phyloP scores from a whole-genome alignment of 2,113 vertebrate species.

The Sminthopsis crassicaudata region DNA sequence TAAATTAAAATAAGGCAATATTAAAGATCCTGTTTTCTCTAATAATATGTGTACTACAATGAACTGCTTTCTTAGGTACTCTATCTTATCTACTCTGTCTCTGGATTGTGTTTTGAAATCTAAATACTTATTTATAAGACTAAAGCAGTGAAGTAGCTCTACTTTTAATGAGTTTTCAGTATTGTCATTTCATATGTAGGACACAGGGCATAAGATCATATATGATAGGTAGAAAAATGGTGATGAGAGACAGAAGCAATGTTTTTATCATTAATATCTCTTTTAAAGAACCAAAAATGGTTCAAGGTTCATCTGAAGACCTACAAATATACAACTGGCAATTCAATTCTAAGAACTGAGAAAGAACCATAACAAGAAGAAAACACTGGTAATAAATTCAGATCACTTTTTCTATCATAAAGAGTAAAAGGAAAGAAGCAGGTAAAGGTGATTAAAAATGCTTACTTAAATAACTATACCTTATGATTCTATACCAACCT shows the following conservation, averaged over 20 bases:
- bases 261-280: neutral
- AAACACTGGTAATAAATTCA: neutral
- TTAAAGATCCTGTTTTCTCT: no score
- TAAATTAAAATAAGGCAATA: neutral
- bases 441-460: neutral
- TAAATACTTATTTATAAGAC: no score
- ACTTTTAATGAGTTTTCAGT: no score
- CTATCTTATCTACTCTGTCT: no score
- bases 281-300: no score
- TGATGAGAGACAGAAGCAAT: neutral
- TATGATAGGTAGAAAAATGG: neutral
- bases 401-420: neutral
- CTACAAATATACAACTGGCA: neutral
- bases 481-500: neutral
- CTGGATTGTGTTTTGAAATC: no score
- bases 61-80: no score
- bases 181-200: neutral
- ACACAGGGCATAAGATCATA: neutral
- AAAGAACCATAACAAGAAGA: neutral
- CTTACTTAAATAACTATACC: neutral
- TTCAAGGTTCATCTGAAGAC: neutral
- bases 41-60: no score
- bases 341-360: neutral
- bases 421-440: neutral
- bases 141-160: no score